Evolutionary conservation across 64 coral and sea anemone genomes (phyloP), one percentile per base, ranked within the genome.

Genomic region (Pachyseris speciosa): DNA sequence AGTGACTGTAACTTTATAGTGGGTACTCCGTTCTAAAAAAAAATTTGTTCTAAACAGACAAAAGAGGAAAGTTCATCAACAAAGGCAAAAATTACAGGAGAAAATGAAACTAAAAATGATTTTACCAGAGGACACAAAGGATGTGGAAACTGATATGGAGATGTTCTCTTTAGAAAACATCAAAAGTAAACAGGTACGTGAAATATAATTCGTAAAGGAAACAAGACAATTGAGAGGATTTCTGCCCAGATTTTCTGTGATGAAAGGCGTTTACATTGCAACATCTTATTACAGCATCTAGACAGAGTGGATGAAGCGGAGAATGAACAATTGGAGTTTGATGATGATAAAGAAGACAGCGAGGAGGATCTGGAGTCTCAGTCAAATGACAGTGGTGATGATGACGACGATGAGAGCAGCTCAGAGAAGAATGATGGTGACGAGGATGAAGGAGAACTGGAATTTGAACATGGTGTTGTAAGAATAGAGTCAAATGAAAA

Each of bases 91-190:
- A 63, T 42, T 95, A 20, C 86, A 92, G 64, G 97, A 95, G 44
- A 95, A 89, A 84, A 95, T 99, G 93, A 79, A 71, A 38, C 49
- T 96, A 9, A 96, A 96, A 30, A 96, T 96, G 95, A 77, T 99
- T 86, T 55, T 92, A 15, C 91, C 91, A 72, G 97, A 87, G 83
- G 97, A 95, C 40, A 86, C 80, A 31, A 87, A 80, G 30, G 86
- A 92, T 5, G 73, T 89, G 15, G 91, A 72, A n/a, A 76, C 85
- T 1, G 94, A 99, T 8, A 78, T 70, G 60, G 97, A 95, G 76
- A 73, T 95, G 3, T 99, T 99, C 75, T 89, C 97, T 11, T 57
- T 98, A 11, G 73, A 77, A n/a, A 89, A 89, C 22, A 95, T 98
- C 47, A 98, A 81, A 85, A 98, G 69, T 58, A 95, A 98, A 92